Evolutionary conservation across 2,113 vertebrate genomes (phyloP).

Genomic region (Seriola quinqueradiata): DNA sequence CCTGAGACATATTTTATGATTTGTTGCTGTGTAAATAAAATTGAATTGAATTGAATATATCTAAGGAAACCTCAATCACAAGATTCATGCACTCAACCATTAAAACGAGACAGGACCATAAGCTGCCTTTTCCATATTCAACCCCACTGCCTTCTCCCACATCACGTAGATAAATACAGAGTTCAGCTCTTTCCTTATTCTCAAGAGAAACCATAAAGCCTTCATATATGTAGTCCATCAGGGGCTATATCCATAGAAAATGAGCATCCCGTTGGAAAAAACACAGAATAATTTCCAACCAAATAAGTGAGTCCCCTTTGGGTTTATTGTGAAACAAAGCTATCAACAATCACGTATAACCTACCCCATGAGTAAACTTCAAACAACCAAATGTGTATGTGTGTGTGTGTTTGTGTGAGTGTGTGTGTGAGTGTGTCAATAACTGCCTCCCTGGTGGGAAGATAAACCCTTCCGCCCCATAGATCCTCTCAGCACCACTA

Average conservation of each 20-base stretch:
- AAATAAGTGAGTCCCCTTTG: conserved; percentile 43
- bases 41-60: background rate
- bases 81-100: background rate
- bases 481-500: conserved; percentile 67
- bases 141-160: background rate
- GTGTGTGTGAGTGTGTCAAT: conserved; percentile 26
- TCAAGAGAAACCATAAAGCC: conserved; percentile 50
- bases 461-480: conserved; percentile 75
- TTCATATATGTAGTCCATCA: conserved; percentile 30
- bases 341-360: conserved; percentile 49
- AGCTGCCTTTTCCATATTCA: background rate
- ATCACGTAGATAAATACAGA: background rate
- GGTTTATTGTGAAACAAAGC: conserved; percentile 54
- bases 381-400: conserved; percentile 58
- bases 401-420: conserved; percentile 17
- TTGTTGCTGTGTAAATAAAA: background rate
- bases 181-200: conserved; percentile 33
- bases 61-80: background rate
- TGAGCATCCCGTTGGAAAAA: conserved; percentile 37
- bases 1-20: background rate
- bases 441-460: conserved; percentile 66
- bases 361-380: conserved; percentile 62
- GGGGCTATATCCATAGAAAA: conserved; percentile 44
- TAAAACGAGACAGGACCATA: background rate
- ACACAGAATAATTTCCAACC: conserved; percentile 44